Conservation (phyloP, 2,113 vertebrate species). For the Potamarius usumacintae region DNA sequence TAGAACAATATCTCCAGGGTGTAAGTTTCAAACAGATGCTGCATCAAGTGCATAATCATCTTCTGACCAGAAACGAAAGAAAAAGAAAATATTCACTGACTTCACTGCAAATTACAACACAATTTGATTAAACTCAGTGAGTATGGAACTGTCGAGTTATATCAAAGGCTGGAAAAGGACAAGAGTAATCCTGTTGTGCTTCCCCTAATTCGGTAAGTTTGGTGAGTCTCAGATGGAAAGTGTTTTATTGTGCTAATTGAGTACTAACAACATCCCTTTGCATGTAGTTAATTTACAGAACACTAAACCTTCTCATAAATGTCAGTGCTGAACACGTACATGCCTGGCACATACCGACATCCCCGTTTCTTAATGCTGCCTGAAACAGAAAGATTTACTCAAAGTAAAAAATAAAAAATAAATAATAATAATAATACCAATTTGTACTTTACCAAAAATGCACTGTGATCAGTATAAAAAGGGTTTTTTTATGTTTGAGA, state of each 20-base stretch:
- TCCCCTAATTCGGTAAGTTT: slow-evolving; percentile 15
- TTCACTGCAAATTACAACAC: slow-evolving; percentile 4
- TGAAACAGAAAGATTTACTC: slow-evolving; percentile 3
- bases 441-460: not conserved
- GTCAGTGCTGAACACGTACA: slow-evolving; percentile 53
- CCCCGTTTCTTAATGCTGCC: slow-evolving; percentile 35
- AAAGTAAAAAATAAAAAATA: slow-evolving; percentile 23
- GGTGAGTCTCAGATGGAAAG: slow-evolving; percentile 40
- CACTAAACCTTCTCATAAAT: slow-evolving; percentile 69
- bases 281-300: slow-evolving; percentile 60
- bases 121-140: not conserved
- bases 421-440: not conserved
- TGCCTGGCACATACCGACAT: slow-evolving; percentile 49
- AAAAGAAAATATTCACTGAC: slow-evolving; percentile 9
- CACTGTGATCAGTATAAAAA: not conserved
- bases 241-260: slow-evolving; percentile 61
- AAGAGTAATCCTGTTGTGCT: slow-evolving; percentile 22
- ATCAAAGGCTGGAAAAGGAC: slow-evolving; percentile 17
- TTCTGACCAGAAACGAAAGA: slow-evolving; percentile 37
- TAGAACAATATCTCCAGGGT: slow-evolving; percentile 39
- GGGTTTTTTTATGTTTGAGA: not conserved
- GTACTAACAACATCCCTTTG: slow-evolving; percentile 67
- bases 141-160: not conserved
- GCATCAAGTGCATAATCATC: slow-evolving; percentile 49
- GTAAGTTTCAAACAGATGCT: slow-evolving; percentile 47